Evolutionary conservation across 2,113 vertebrate genomes (phyloP).

Genomic region (Petrocephalus microphthalmus): DNA sequence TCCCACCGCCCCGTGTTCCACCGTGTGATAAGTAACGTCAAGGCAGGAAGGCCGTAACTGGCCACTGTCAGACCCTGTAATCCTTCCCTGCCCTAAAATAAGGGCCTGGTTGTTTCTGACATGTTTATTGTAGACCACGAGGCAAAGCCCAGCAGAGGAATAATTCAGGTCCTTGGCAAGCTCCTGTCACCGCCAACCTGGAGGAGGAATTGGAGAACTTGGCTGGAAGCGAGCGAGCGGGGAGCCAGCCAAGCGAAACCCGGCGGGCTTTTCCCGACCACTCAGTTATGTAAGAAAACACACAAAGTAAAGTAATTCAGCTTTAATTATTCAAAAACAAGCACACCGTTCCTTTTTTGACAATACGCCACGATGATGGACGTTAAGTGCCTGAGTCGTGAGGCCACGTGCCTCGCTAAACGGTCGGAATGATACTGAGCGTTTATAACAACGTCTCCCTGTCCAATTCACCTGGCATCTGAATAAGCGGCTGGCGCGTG

Average conservation of each 20-base stretch:
- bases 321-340: not conserved
- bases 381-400: not conserved
- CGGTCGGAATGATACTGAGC: not conserved
- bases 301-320: not conserved
- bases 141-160: not conserved
- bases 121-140: conserved; percentile 20
- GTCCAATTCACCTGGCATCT: not conserved
- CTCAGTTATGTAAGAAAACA: conserved; percentile 9
- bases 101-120: conserved; percentile 15
- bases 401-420: not conserved
- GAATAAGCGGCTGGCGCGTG: not conserved
- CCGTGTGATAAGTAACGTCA: not conserved
- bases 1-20: not conserved
- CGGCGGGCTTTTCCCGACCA: not conserved
- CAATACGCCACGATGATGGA: not conserved
- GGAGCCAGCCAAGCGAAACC: not conserved
- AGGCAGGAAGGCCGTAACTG: not conserved
- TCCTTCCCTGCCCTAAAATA: conserved; percentile 10
- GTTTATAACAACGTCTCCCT: not conserved
- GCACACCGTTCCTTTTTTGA: not conserved
- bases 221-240: not conserved
- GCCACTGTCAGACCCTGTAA: conserved; percentile 7
- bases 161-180: conserved; percentile 13
- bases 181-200: conserved; percentile 3
- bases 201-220: conserved; percentile 4